phyloP scores from a whole-genome alignment of 2,797 vertebrate species.

The Eidolon dupreanum region DNA sequence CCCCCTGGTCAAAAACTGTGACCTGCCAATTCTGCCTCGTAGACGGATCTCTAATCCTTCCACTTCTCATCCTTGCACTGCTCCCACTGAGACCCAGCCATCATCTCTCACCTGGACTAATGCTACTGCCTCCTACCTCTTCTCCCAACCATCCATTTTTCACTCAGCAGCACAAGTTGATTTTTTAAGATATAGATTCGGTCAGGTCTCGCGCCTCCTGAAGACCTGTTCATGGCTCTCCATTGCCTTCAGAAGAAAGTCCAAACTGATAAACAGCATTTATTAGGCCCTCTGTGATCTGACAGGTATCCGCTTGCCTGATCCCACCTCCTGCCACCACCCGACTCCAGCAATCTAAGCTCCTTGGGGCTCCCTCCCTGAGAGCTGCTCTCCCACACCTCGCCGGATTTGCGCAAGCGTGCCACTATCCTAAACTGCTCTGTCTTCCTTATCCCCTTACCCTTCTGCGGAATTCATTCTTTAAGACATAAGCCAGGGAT shows the following conservation, averaged over 20 bases:
- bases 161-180: neutral
- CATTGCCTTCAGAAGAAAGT: neutral
- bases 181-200: neutral
- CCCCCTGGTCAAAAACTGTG: rapidly evolving
- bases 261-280: too few relatives aligned
- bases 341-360: neutral
- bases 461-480: neutral
- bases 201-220: neutral
- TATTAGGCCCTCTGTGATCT: neutral
- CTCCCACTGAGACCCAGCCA: neutral
- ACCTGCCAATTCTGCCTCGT: neutral
- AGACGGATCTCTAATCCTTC: neutral
- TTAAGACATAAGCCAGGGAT: neutral
- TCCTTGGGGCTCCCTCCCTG: neutral
- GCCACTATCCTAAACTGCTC: neutral
- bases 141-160: neutral
- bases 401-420: too few relatives aligned
- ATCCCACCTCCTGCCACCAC: too few relatives aligned
- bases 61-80: neutral
- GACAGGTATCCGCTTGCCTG: rapidly evolving
- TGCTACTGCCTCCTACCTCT: neutral
- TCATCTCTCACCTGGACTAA: neutral
- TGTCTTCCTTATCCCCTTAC: neutral
- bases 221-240: neutral
- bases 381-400: neutral